phyloP scores from a whole-genome alignment of 2,797 vertebrate genomes.

The Crypturellus tataupa region DNA sequence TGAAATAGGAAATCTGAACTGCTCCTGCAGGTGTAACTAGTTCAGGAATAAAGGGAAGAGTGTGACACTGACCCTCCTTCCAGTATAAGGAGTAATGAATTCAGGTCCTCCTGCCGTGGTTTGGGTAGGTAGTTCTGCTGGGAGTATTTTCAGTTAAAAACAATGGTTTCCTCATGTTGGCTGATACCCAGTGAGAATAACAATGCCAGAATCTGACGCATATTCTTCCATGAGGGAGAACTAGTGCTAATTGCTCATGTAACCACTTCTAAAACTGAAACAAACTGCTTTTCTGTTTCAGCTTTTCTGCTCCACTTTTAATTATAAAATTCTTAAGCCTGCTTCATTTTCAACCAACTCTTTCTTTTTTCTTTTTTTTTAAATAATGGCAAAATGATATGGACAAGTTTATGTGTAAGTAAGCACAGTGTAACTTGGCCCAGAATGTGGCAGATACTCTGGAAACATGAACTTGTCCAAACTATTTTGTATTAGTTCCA shows the following conservation, averaged over 20 bases:
- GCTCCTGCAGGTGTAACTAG: background rate
- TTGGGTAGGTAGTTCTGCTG: background rate
- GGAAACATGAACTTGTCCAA: background rate
- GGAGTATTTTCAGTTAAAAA: background rate
- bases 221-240: background rate
- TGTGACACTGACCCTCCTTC: background rate
- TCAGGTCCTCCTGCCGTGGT: background rate
- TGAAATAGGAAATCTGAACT: background rate
- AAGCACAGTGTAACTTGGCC: background rate
- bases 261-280: background rate
- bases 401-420: background rate
- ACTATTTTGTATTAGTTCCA: background rate
- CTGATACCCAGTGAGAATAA: background rate
- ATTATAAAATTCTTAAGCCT: background rate
- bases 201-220: background rate
- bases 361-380: too few relatives aligned
- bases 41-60: background rate
- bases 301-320: background rate
- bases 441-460: background rate
- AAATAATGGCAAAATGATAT: background rate
- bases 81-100: background rate
- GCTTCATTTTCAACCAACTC: background rate
- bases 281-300: background rate
- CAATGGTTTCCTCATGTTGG: background rate
- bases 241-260: background rate